Evolutionary conservation across 2,888 invertebrate species (phyloP), one percentile per base, ranked within the genome.

Genomic region (Drosophila gaucha): DNA sequence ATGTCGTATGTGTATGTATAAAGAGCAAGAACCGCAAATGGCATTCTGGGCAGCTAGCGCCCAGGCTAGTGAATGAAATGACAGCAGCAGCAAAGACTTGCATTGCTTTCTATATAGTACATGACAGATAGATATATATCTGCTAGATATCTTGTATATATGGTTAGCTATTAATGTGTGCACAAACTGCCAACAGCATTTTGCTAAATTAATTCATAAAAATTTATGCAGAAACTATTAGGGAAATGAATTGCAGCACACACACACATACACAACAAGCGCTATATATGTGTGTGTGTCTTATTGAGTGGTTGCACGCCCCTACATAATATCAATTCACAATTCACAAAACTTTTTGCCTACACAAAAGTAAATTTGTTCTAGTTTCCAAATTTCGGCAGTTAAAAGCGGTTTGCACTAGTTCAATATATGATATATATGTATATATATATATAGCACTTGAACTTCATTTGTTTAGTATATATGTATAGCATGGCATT

Each of bases 131-230:
- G 12, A 12, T 44, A 47, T 49, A 35, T 36, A 36, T 50, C 39
- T 50, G 22, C 3, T 8, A 24, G 12, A 38, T 58, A 41, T 43
- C 28, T 24, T 28, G 12, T 38, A 49, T 41, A 57, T 74, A 51
- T 63, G 51, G 41, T 59, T 39, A 67, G 64, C 67, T 72, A 74
- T 86, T 79, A 74, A 78, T 78, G 64, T 86, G 64, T 51, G 68
- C 71, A 66, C 74, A 80, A n/a, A 75, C 78, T 84, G 85, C 76
- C 80, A 88, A 84, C 52, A 33, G 46, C 43, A 71, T 74, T 84
- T 78, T 74, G 72, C 71, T 80, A 83, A 89, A 90, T 90, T 90
- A 90, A 89, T 90, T 90, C 89, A 90, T 89, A 89, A 89, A 90
- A 87, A 76, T 82, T 58, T 47, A 78, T 79, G 69, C 75, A 75